These are phyloP conservation scores for Benitochromis conjunctus DNA, from an alignment of 2,113 vertebrate genomes.

Conservation along the genomic window DNA sequence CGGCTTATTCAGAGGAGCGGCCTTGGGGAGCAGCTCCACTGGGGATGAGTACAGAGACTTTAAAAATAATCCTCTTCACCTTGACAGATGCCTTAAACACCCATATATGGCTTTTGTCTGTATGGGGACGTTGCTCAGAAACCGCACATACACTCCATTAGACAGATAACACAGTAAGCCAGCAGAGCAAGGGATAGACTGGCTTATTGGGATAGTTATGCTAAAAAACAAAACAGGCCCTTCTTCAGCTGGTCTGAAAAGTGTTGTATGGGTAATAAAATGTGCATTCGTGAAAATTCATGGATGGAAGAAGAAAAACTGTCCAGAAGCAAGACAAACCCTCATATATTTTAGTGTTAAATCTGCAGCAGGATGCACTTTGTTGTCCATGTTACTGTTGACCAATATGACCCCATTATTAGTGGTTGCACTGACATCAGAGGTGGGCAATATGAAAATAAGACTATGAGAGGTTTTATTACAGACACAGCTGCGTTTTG, in stretches of 20 bases:
- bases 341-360: constrained; percentile 51
- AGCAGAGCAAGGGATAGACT: background rate
- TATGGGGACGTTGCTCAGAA: constrained; percentile 15
- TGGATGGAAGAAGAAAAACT: constrained; percentile 57
- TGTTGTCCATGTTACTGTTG: background rate
- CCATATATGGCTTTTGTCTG: constrained; percentile 33
- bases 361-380: constrained; percentile 1
- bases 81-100: constrained; percentile 55
- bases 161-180: background rate
- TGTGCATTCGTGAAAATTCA: constrained; percentile 29
- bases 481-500: too few species aligned
- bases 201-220: background rate
- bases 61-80: constrained; percentile 38
- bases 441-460: background rate
- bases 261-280: background rate
- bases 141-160: constrained; percentile 15
- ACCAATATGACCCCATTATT: background rate
- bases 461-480: background rate
- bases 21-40: constrained; percentile 5
- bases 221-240: background rate
- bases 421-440: background rate
- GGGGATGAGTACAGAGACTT: constrained; percentile 35
- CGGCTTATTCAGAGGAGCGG: constrained; percentile 8
- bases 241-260: constrained; percentile 68
- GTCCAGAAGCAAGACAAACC: constrained; percentile 46